phyloP scores from a whole-genome alignment of 2,113 vertebrate species.

The Callithrix jacchus region DNA sequence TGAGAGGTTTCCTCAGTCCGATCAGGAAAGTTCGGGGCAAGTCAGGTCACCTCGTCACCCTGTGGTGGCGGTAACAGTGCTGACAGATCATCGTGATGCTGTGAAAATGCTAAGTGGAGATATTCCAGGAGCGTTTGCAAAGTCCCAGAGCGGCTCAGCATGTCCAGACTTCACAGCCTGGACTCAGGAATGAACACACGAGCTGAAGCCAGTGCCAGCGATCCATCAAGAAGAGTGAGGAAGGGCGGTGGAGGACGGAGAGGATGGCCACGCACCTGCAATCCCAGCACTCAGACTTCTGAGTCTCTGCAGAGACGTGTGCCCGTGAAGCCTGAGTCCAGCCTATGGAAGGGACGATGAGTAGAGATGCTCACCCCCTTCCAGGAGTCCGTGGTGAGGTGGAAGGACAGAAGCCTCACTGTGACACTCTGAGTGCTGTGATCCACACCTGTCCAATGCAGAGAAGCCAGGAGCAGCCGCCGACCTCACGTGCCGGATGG shows the following conservation, averaged over 20 bases:
- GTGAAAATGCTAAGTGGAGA: not conserved
- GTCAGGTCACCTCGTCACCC: accelerated
- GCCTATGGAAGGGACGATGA: too few relatives aligned
- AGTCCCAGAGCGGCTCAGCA: not conserved
- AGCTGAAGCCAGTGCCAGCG: not conserved
- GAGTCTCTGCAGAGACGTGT: accelerated
- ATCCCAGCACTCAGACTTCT: not conserved
- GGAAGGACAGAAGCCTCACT: accelerated
- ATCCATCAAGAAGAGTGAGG: too few relatives aligned
- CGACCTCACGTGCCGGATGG: too few relatives aligned
- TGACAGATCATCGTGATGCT: accelerated
- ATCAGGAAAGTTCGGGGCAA: not conserved
- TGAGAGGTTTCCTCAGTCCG: accelerated
- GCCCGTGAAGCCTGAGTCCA: not conserved
- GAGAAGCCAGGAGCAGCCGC: not conserved
- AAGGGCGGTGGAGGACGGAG: accelerated
- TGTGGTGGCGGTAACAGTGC: too few relatives aligned
- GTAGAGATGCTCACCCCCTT: not conserved
- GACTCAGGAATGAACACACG: not conserved
- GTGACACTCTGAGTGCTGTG: accelerated
- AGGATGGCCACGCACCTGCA: too few relatives aligned
- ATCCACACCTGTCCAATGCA: accelerated
- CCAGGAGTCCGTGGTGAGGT: not conserved
- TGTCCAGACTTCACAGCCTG: too few relatives aligned
- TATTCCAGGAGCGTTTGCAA: too few relatives aligned